Percentiles rank a stretch among this genome's conserved stretches.
Conservation (phyloP, 1,140 invertebrate species). For the Drosophila truncata region DNA sequence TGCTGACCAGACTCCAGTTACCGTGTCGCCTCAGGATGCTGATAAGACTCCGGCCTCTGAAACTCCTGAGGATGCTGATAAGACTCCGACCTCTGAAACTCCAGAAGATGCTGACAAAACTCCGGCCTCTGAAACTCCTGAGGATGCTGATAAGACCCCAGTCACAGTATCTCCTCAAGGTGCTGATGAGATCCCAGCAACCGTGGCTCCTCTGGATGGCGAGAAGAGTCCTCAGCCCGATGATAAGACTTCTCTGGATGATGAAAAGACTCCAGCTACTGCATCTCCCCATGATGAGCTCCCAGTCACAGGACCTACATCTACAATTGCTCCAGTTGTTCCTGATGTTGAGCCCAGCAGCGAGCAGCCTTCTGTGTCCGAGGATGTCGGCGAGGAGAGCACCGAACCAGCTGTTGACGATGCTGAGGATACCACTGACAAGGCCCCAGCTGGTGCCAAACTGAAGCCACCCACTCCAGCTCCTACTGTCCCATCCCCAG, state of each 20-base stretch:
- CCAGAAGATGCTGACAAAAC: slow-evolving; percentile 45
- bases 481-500: slow-evolving; percentile 27
- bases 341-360: slow-evolving; percentile 47
- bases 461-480: slow-evolving; percentile 40
- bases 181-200: slow-evolving; percentile 42
- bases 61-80: slow-evolving; percentile 23
- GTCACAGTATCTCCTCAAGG: slow-evolving; percentile 25
- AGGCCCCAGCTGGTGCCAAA: slow-evolving; percentile 42
- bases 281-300: slow-evolving; percentile 32
- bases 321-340: slow-evolving; percentile 55
- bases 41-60: slow-evolving; percentile 34
- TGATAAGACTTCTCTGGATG: slow-evolving; percentile 32
- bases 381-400: slow-evolving; percentile 50
- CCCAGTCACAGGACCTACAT: slow-evolving; percentile 19
- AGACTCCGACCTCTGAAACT: slow-evolving; percentile 42
- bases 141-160: slow-evolving; percentile 32
- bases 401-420: slow-evolving; percentile 43
- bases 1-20: slow-evolving; percentile 48
- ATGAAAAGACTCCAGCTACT: slow-evolving; percentile 48
- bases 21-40: slow-evolving; percentile 44
- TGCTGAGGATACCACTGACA: slow-evolving; percentile 52
- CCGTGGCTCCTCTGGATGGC: slow-evolving; percentile 21
- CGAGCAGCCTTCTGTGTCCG: slow-evolving; percentile 42
- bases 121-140: slow-evolving; percentile 11
- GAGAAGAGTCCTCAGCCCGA: slow-evolving; percentile 21